A percentile compares a stretch with the other conserved stretches of the same genome.
Conservation (phyloP, 2,888 invertebrate genomes). For the Eristalis intricaria region DNA sequence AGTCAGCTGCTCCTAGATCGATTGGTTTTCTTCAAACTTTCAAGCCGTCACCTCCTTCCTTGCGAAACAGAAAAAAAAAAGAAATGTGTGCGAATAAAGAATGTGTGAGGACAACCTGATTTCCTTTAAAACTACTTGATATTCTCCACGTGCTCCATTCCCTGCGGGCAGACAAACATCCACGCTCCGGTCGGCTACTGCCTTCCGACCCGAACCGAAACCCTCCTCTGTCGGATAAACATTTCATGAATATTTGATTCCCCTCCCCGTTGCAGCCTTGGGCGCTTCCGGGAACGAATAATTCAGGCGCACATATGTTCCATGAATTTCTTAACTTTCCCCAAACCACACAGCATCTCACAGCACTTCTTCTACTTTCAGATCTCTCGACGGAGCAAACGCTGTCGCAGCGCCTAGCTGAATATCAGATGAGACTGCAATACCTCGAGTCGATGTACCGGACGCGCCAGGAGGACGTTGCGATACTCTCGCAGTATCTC, state of each 20-base stretch:
- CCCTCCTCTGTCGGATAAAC: not conserved
- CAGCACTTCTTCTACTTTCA: slow-evolving; percentile 76
- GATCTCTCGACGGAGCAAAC: slow-evolving; percentile 86
- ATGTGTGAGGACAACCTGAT: not conserved
- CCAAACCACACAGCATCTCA: not conserved
- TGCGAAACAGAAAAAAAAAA: no score
- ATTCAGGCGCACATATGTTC: not conserved
- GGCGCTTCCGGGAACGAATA: not conserved
- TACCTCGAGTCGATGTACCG: slow-evolving; percentile 91
- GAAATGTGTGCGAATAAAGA: no score
- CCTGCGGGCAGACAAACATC: not conserved
- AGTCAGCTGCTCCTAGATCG: not conserved
- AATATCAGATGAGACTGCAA: slow-evolving; percentile 89
- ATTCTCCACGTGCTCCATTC: not conserved
- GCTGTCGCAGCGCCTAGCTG: slow-evolving; percentile 87
- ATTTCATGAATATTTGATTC: not conserved
- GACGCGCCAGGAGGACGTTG: slow-evolving; percentile 89
- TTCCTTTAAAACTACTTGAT: not conserved
- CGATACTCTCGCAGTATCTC: slow-evolving; percentile 86
- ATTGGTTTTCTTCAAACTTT: not conserved
- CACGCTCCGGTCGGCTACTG: not conserved
- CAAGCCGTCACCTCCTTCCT: no score
- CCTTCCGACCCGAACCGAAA: not conserved
- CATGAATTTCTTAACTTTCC: not conserved
- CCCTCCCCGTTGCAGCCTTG: not conserved